Evolutionary conservation across 1,140 invertebrate species (phyloP).

Genomic region (Eupristina koningsbergeri): DNA sequence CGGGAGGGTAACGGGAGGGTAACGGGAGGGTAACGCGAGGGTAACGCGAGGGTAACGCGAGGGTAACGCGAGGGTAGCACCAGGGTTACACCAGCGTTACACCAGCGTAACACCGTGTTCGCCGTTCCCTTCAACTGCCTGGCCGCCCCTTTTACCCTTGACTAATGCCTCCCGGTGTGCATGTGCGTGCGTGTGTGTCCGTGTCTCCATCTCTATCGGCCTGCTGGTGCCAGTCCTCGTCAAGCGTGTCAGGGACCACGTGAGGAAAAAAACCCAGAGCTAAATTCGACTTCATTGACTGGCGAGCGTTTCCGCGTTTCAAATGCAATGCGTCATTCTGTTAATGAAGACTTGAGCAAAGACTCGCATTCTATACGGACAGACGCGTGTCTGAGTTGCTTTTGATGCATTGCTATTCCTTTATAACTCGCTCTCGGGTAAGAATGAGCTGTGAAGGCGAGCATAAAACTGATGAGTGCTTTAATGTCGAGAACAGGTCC

Average conservation of each 20-base stretch:
- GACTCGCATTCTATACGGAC: no score
- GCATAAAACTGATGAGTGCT: neutral
- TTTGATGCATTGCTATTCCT: neutral
- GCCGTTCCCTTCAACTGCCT: no score
- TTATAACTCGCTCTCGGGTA: neutral
- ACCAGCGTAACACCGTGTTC: no score
- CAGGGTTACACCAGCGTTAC: no score
- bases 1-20: no score
- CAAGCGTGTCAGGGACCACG: neutral
- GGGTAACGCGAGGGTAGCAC: no score
- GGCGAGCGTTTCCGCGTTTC: neutral
- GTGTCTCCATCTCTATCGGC: no score
- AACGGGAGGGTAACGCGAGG: no score
- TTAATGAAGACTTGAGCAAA: neutral
- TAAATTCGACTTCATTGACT: slow-evolving; percentile 47
- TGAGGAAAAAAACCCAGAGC: neutral
- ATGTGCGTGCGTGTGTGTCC: no score
- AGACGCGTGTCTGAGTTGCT: neutral
- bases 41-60: no score
- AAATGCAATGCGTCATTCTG: neutral
- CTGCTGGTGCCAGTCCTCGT: neutral
- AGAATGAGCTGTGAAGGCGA: neutral
- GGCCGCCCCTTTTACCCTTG: slow-evolving; percentile 55
- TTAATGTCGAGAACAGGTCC: neutral
- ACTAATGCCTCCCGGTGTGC: slow-evolving; percentile 31